Evolutionary conservation across 2,797 vertebrate genomes (phyloP).

Genomic region (Notolabrus celidotus): DNA sequence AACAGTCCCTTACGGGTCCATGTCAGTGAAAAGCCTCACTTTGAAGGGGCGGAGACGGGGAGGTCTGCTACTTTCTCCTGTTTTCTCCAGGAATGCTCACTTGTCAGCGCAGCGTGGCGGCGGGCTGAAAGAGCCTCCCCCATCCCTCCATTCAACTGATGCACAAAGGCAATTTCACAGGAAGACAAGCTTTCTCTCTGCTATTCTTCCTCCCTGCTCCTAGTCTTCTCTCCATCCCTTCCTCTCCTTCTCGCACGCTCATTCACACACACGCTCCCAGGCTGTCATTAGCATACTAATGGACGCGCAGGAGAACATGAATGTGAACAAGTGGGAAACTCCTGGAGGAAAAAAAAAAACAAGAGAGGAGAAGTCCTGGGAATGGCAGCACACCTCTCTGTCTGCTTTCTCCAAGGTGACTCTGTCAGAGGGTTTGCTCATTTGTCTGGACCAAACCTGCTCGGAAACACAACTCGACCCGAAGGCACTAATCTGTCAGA

Average conservation of each 20-base stretch:
- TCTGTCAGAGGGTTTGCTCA: background rate
- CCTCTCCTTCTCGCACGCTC: slow-evolving; percentile 17
- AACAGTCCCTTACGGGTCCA: slow-evolving; percentile 25
- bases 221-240: slow-evolving; percentile 6
- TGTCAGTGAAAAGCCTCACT: slow-evolving; percentile 29
- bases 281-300: slow-evolving; percentile 82
- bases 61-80: slow-evolving; percentile 21
- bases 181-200: slow-evolving; percentile 55
- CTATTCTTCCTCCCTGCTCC: slow-evolving; percentile 42
- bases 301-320: slow-evolving; percentile 59
- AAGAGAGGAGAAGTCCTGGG: slow-evolving; percentile 59
- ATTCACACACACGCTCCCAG: slow-evolving; percentile 30
- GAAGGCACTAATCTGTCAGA: slow-evolving; percentile 29
- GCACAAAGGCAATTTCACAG: slow-evolving; percentile 84
- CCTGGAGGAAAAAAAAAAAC: slow-evolving; percentile 28
- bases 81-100: slow-evolving; percentile 75
- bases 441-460: slow-evolving; percentile 18
- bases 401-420: slow-evolving; percentile 24
- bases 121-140: slow-evolving; percentile 51
- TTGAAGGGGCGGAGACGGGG: slow-evolving; percentile 21
- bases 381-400: slow-evolving; percentile 41
- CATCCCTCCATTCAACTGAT: slow-evolving; percentile 66
- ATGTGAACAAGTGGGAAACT: slow-evolving; percentile 64
- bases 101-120: slow-evolving; percentile 63
- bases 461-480: slow-evolving; percentile 14